phyloP scores from a whole-genome alignment of 2,113 vertebrate species.

The Alouatta palliata region DNA sequence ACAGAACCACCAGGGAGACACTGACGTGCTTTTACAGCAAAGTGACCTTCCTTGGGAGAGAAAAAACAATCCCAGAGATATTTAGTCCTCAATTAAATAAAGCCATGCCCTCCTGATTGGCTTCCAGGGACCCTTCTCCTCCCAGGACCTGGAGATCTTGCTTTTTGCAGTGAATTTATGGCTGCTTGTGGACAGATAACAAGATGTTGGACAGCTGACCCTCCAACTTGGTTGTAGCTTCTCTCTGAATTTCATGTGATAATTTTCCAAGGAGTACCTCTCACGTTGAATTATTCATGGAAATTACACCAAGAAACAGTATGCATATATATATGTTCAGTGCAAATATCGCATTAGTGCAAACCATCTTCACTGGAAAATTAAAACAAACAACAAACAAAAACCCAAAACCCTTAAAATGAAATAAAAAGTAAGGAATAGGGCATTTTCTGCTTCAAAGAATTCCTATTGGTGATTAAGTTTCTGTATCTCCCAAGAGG shows the following conservation, averaged over 20 bases:
- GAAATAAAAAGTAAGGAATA: background rate
- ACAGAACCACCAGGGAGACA: constrained; percentile 6
- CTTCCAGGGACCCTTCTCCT: background rate
- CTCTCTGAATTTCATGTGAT: background rate
- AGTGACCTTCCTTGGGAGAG: background rate
- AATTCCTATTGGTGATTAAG: background rate
- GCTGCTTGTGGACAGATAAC: background rate
- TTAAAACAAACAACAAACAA: background rate
- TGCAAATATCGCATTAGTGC: background rate
- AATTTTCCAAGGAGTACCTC: constrained; percentile 18
- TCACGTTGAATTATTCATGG: constrained; percentile 60
- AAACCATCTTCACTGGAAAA: constrained; percentile 29
- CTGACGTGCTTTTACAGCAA: background rate
- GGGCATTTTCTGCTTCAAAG: background rate
- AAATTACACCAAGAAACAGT: background rate
- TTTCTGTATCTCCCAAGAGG: background rate
- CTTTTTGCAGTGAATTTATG: constrained; percentile 37
- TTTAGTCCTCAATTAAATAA: background rate
- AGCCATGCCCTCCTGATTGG: background rate
- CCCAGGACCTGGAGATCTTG: background rate
- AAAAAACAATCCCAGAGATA: constrained; percentile 39
- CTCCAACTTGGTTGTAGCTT: constrained; percentile 23
- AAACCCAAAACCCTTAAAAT: background rate
- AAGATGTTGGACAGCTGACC: background rate
- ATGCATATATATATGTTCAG: background rate